Base-by-base conservation (phyloP, 2,797 vertebrate genomes). In the Periophthalmus magnuspinnatus region DNA sequence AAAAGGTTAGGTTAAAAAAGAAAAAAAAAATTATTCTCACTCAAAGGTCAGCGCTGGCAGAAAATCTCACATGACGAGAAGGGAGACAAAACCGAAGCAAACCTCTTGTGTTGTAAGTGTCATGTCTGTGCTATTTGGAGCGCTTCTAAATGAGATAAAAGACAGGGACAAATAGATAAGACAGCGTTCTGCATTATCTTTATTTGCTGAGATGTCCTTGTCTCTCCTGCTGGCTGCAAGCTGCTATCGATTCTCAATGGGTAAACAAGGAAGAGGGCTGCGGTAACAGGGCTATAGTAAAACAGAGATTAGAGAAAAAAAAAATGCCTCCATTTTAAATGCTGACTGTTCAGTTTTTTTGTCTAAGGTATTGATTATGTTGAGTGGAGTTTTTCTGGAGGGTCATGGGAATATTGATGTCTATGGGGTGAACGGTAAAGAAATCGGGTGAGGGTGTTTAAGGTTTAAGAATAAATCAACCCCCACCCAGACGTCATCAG, bases 351-450 rank as follows among this genome's bases (percentile, higher is more conserved):
- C 17, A 13, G 1, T 9, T 41, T 41, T 41, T 41, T 63, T 68
- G 28, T 71, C 72, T 45, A 62, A 61, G 56, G 36, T 78, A 91
- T 92, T 82, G 90, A 92, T 92, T 88, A 90, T 88, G 81, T 67
- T 86, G 76, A 89, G 75, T 47, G 74, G 75, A 54, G 74, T 82
- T 78, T 62, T 77, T 81, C 74, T 82, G 81, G 58, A 75, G 84
- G 89, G 84, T 91, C 90, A 88, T 91, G 90, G 84, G 88, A 92
- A 92, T 90, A 91, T 91, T 81, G 90, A 91, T 72, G 81, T 65
- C 67, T 71, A 67, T 57, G 69, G 72, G 78, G 81, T 74, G 83
- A 76, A 73, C 50, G 65, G 74, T 72, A 68, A 72, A 74, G 75
- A 66, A 48, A 45, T 47, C 19, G 22, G 14, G 79, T 56, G 76